Evolutionary conservation across 1,140 invertebrate species (phyloP).

Genomic region (Pararge aegeria): DNA sequence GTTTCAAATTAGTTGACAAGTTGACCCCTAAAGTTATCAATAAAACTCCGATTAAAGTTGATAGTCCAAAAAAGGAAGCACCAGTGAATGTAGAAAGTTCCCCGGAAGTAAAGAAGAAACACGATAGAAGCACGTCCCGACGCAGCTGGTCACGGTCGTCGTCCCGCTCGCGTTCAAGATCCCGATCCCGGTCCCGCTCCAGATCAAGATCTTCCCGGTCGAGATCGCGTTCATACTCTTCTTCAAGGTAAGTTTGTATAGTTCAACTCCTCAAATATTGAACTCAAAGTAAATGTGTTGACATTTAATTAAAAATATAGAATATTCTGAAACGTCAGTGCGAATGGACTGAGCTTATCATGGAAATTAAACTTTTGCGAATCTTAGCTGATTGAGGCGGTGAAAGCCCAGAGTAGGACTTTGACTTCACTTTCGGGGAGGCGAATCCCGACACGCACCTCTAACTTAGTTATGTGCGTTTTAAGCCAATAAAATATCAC

Average conservation of each 20-base stretch:
- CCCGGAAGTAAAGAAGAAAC: constrained; percentile 44
- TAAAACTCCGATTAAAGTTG: constrained; percentile 42
- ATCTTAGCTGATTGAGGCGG: too few species aligned
- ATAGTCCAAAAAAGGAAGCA: constrained; percentile 41
- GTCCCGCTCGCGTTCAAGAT: constrained; percentile 53
- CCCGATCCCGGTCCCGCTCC: constrained; percentile 74
- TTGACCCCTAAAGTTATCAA: constrained; percentile 29
- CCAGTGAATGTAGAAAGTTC: constrained; percentile 52
- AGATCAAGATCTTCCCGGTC: constrained; percentile 62
- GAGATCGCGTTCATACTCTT: constrained; percentile 66
- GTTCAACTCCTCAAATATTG: neutral
- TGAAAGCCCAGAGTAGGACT: too few species aligned
- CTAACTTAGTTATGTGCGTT: too few species aligned
- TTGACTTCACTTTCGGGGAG: too few species aligned
- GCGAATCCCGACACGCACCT: too few species aligned
- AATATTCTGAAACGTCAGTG: too few species aligned
- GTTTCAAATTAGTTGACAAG: constrained; percentile 27
- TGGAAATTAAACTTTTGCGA: too few species aligned
- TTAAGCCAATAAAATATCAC: too few species aligned
- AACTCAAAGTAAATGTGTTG: too few species aligned
- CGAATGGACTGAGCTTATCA: too few species aligned
- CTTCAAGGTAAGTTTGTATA: constrained; percentile 57
- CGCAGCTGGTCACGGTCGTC: constrained; percentile 62
- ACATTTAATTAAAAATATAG: too few species aligned
- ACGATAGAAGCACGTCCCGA: constrained; percentile 33